These are phyloP conservation scores for Poecile atricapillus DNA, from an alignment of 2,113 vertebrate genomes.

Conservation along the genomic window DNA sequence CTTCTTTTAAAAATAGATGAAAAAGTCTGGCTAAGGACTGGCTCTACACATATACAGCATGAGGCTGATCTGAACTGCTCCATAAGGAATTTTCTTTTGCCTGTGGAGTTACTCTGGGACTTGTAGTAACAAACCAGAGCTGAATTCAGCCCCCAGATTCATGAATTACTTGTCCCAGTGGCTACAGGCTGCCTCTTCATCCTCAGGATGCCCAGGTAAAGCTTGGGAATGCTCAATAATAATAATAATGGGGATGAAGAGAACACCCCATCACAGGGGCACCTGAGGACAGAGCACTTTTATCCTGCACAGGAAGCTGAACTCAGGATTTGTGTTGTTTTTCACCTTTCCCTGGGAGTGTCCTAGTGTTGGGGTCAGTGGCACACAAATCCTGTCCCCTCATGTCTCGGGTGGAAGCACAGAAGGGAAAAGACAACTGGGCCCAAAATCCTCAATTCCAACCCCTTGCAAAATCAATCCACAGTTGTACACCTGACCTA, in stretches of 20 bases:
- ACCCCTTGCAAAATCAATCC: neutral
- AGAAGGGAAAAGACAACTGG: neutral
- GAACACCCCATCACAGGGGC: neutral
- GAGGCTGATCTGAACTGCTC: neutral
- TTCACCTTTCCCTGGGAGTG: neutral
- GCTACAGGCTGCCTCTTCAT: neutral
- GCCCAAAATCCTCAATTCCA: neutral
- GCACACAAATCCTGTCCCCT: neutral
- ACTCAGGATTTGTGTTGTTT: neutral
- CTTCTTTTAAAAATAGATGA: conserved; percentile 18
- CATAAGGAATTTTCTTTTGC: neutral
- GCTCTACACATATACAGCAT: neutral
- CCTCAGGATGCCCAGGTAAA: neutral
- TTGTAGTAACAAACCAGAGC: neutral
- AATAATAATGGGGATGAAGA: neutral
- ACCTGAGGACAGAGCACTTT: neutral
- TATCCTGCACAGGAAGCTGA: neutral
- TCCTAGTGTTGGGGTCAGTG: neutral
- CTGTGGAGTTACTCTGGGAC: neutral
- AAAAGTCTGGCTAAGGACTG: conserved; percentile 8
- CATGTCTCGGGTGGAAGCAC: accelerated
- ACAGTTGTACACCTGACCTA: neutral
- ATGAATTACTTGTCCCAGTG: neutral
- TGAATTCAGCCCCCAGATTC: neutral
- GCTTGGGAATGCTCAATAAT: neutral